Conservation (phyloP, 2,797 vertebrate species). For the Pyrrhura leucotis region DNA sequence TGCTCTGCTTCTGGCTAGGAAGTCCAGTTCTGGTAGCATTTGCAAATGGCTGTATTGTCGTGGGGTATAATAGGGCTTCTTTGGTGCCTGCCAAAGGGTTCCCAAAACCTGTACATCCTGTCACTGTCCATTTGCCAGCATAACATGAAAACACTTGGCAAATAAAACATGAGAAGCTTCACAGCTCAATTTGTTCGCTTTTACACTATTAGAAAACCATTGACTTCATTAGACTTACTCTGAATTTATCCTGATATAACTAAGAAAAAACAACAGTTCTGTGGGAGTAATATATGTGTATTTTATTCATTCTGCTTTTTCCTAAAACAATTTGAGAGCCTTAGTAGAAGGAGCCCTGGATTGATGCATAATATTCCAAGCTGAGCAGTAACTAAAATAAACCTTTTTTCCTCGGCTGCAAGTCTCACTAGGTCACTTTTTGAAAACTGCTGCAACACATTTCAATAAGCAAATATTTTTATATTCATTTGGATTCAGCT, state of each 20-base stretch:
- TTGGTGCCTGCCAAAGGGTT: slow-evolving; percentile 31
- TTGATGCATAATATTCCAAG: neutral
- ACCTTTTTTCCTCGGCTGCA: neutral
- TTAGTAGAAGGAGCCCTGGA: neutral
- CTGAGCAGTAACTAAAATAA: slow-evolving; percentile 31
- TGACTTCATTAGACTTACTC: neutral
- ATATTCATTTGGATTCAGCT: slow-evolving; percentile 25
- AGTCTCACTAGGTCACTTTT: neutral
- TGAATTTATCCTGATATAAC: neutral
- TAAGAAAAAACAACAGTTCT: neutral
- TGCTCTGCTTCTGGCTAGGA: neutral
- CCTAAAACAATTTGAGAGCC: slow-evolving; percentile 2
- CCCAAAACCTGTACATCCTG: slow-evolving; percentile 39
- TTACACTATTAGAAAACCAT: neutral
- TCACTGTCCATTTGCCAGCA: slow-evolving; percentile 27
- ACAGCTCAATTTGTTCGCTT: neutral
- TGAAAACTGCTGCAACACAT: slow-evolving; percentile 14
- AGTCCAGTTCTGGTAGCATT: neutral
- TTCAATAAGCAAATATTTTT: slow-evolving; percentile 54
- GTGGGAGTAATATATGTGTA: neutral
- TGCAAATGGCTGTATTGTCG: neutral
- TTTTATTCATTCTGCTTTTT: neutral
- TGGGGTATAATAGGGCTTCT: neutral
- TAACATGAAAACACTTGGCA: slow-evolving; percentile 39
- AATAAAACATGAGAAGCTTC: slow-evolving; percentile 34